Percentiles rank a stretch among this genome's conserved stretches.
Evolutionary conservation across 2,888 invertebrate species (phyloP).

Genomic region (Poecilus cupreus): DNA sequence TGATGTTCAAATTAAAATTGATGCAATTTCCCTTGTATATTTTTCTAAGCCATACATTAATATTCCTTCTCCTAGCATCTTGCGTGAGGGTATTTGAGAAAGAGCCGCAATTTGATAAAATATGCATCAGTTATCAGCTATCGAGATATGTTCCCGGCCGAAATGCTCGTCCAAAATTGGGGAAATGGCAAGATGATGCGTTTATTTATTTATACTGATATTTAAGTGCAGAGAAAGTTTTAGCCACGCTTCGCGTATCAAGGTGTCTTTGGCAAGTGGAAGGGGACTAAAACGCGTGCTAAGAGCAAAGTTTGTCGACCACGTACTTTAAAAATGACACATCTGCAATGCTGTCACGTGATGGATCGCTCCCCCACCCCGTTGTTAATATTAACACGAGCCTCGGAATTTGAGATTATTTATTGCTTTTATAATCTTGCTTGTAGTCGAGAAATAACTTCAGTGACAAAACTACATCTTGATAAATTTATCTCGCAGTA

Average conservation of each 20-base stretch:
- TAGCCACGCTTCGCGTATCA: background rate
- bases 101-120: background rate
- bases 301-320: conserved; percentile 51
- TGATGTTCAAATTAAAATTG: background rate
- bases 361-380: conserved; percentile 13
- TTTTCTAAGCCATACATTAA: background rate
- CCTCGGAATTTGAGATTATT: conserved; percentile 51
- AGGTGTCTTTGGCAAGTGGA: background rate
- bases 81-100: background rate
- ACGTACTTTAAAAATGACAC: conserved; percentile 41
- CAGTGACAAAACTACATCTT: conserved; percentile 58
- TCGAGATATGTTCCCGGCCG: background rate
- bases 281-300: background rate
- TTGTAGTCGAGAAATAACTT: conserved; percentile 53
- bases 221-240: conserved; percentile 36
- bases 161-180: background rate
- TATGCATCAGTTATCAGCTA: conserved; percentile 18
- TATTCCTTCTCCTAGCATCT: background rate
- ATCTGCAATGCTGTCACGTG: conserved; percentile 26
- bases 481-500: conserved; percentile 58
- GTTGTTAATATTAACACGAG: conserved; percentile 47
- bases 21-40: background rate
- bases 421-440: conserved; percentile 58
- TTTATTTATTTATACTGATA: conserved; percentile 27
- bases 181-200: conserved; percentile 1